Evolutionary conservation across 2,888 invertebrate species (phyloP), one percentile per base, ranked within the genome.

Genomic region (Pomacea canaliculata): DNA sequence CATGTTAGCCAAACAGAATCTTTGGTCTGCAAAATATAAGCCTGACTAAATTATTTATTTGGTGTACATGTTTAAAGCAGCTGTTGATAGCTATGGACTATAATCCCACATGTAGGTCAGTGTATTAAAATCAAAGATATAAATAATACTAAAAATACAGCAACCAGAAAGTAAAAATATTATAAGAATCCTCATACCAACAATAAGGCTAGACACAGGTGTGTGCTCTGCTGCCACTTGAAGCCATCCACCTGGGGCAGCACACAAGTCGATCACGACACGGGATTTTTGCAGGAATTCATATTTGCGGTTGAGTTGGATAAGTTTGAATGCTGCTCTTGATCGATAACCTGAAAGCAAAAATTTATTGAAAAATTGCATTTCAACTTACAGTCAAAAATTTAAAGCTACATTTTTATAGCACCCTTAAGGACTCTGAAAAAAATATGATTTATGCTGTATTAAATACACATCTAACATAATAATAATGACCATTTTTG

Each of bases 161-260:
- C 19, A 27, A n/a, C 60, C 2, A 60, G 7, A 60, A n/a, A 19
- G 60, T 60, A n/a, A 19, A 60, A 18, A 60, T 19, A 23, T 12
- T 27, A 63, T 19, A 63, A 18, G 19, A 68, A 9, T 68, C 5
- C 18, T 78, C 84, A 67, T 89, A 92, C 93, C 98, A 71, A 99
- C 93, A 19, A 99, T 96, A 75, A 98, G 93, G 89, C 97, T 97
- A 9, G 98, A 97, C 0, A 98, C 93, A 0, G 99, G 99, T 97
- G 99, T 98, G 90, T 97, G 96, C 91, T 99, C 96, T 86, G 95
- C 95, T 70, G 98, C 99, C 74, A 99, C 99, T 87, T 93, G 99
- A 95, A 99, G 96, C 99, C 99, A 99, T 85, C 98, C 98, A 88
- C 99, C 99, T 0, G 99, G 99, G 1, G 99, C 99, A 19, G 99